Evolutionary conservation across 2,888 invertebrate species (phyloP), one percentile per base, ranked within the genome.

Genomic region (Anthrax anthrax): DNA sequence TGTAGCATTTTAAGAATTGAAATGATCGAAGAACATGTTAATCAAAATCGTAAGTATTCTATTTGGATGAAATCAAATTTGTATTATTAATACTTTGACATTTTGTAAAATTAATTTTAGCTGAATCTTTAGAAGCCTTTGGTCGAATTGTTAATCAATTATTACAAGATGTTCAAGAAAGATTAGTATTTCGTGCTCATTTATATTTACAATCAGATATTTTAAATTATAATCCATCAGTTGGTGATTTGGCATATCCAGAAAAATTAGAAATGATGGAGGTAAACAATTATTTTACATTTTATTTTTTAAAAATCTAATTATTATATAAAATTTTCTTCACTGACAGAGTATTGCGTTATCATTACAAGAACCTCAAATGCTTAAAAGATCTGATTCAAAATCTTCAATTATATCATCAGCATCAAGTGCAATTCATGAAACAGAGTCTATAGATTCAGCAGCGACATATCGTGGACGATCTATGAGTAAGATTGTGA

Each of bases 191-290:
- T 69, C 78, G 97, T 42, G 89, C 94, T 0, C 88, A 94, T 71
- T 79, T 96, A 55, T 97, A 94, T 66, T 78, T 97, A 50, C 82
- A 89, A 46, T 82, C 85, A 1, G 97, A 98, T 68, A 89, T 99
- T 55, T 72, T 87, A 49, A 76, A 80, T 55, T 89, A 89, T 64
- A 78, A 84, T 51, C 90, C 97, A 1, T 92, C 92, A 13, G 79
- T 85, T 5, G 97, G 97, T 0, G 98, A 98, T 72, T 75, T 98
- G 50, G 95, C 96, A 0, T 98, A 98, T 72, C 98, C 98, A 0
- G 91, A 95, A 57, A 96, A 97, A 66, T 72, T 98, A 51, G 81
- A 88, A 65, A 95, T 97, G 88, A 97, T 98, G 94, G 91, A 95
- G 76, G 88, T 75, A 54, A 34, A 12, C 5, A 4, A 34, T 34